Base-by-base conservation (phyloP, 2,797 vertebrate species). In the Mallotus villosus region DNA sequence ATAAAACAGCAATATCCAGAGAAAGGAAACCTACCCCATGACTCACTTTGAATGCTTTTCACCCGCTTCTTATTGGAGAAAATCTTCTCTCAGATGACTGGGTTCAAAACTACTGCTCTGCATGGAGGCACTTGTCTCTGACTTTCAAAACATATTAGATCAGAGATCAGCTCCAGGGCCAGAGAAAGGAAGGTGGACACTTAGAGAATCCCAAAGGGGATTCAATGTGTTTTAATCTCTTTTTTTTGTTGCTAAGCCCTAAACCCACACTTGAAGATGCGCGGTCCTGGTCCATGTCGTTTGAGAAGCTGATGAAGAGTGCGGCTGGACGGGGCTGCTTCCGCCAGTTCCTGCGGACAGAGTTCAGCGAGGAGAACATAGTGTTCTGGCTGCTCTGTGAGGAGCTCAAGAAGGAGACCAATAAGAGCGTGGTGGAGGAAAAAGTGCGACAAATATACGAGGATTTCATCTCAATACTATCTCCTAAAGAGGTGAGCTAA, bases 361-460 rank as follows among this genome's bases (percentile, higher is more conserved):
- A 99, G 89, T 99, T 97, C 93, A 99, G 98, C 0, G 98, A 99
- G 84, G 97, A 99, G 83, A 99, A 99, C 88, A 96, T 99, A 93
- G 95, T 98, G 83, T 99, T 99, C 93, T 99, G 98, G 98, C 93
- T 99, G 85, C 94, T 95, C 67, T 99, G 98, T 27, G 97, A 99
- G 81, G 97, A 97, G 64, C 92, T 99, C 63, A 99, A 97, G 73
- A 95, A 95, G 86, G 97, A 99, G 92, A 95, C 93, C 68, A 97
- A 95, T 88, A 95, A 95, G 88, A 94, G 85, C 1, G 86, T 93
- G 63, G 94, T 99, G 78, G 95, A 98, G 86, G 96, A 98, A 88
- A 98, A 96, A 85, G 97, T 97, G 66, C 94, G 94, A 67, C 91
- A 95, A 34, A 98, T 99, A 86, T 99, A 98, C 22, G 97, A 99